Evolutionary conservation across 2,113 vertebrate genomes (phyloP), one percentile per base, ranked within the genome.

Genomic region (Aythya baeri): DNA sequence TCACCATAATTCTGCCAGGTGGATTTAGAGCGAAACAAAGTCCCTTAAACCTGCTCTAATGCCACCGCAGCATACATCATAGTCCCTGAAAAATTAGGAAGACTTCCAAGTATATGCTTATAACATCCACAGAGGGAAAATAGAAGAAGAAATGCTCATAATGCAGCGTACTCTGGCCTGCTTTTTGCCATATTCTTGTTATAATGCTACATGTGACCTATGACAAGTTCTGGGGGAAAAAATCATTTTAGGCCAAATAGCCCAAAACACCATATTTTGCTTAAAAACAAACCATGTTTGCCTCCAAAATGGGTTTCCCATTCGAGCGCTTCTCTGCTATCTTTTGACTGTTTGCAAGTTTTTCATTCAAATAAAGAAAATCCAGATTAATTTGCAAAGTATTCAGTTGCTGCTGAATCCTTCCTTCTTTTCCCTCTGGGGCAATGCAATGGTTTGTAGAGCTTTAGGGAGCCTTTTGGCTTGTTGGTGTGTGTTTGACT

Each of bases 221-320:
- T 0, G 1, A 11, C 34, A 66, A 9, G 58, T 36, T 34, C 79
- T 81, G 73, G 1, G 7, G 9, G 6, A 2, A 3, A 23, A 22
- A 20, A 46, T 21, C 18, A 5, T 11, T 32, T 65, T 23, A 46
- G 4, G n/a, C 59, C 18, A 86, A n/a, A 70, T 57, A 0, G 1
- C 17, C 44, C 36, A 70, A 88, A 23, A 10, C 38, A 26, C 25
- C 57, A 3, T 29, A 17, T 49, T 13, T 59, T 27, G 36, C 32
- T 83, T 41, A 54, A 27, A 57, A 93, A 52, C 12, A 25, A 52
- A 52, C 20, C 46, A 49, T 49, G 46, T 49, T 49, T 49, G 46
- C 46, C 27, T 59, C 23, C 14, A 59, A 17, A 67, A 63, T 3
- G 9, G 11, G 8, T 34, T 89, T 16, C 11, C 4, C 1, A 1